phyloP scores from a whole-genome alignment of 2,113 vertebrate genomes.

The Neodon shergylaensis region DNA sequence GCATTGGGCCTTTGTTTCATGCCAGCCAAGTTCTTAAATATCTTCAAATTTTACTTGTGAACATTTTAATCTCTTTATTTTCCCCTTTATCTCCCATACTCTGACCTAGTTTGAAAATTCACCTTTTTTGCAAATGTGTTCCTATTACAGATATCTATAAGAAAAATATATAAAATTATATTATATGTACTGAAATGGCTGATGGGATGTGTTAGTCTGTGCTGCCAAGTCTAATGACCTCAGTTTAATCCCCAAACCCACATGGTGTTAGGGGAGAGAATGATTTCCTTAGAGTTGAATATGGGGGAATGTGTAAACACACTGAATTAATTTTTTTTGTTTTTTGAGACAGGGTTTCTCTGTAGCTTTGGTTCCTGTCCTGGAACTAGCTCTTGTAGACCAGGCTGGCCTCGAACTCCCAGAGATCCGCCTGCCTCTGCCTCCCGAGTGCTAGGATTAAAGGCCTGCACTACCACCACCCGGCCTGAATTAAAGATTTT shows the following conservation, averaged over 20 bases:
- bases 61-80: neutral
- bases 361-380: too few relatives aligned
- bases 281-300: neutral
- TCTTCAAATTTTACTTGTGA: neutral
- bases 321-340: neutral
- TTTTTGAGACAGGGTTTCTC: too few relatives aligned
- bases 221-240: neutral
- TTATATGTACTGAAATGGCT: neutral
- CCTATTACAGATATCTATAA: constrained; percentile 4
- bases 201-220: neutral
- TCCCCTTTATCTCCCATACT: neutral
- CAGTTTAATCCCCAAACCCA: neutral
- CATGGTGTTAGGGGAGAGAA: neutral
- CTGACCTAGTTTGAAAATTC: constrained; percentile 27
- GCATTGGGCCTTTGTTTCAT: constrained; percentile 13
- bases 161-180: neutral
- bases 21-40: neutral
- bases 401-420: too few relatives aligned
- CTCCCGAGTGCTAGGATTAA: too few relatives aligned
- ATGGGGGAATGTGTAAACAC: neutral
- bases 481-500: too few relatives aligned
- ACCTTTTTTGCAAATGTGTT: constrained; percentile 24
- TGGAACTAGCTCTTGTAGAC: too few relatives aligned
- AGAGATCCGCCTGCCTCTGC: too few relatives aligned
- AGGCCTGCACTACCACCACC: too few relatives aligned